Percentiles rank a stretch among this genome's conserved stretches.
Conservation (phyloP, 2,797 vertebrate species). For the Neopelma chrysocephalum region DNA sequence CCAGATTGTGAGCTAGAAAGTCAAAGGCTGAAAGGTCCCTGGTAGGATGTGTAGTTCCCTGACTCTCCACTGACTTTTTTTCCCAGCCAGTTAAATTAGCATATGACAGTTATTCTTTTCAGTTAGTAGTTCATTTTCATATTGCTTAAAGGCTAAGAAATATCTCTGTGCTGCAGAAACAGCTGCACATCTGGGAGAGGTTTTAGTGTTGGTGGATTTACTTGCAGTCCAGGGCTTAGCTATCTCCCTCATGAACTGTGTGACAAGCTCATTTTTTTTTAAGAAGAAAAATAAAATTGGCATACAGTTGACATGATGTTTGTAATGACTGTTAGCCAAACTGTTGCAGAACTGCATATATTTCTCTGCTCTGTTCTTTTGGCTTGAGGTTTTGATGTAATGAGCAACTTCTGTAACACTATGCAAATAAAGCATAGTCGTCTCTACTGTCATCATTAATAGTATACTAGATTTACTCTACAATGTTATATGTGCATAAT, state of each 20-base stretch:
- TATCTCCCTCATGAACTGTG: neutral
- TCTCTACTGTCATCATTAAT: neutral
- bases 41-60: neutral
- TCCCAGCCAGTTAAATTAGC: neutral
- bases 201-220: slow-evolving; percentile 18
- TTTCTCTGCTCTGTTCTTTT: neutral
- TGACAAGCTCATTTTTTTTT: neutral
- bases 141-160: slow-evolving; percentile 32
- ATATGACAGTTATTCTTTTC: neutral
- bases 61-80: neutral
- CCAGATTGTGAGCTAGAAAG: neutral
- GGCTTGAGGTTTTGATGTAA: neutral
- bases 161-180: slow-evolving; percentile 30
- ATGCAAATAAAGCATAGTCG: neutral
- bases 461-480: neutral
- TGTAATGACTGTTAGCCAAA: neutral
- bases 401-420: neutral
- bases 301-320: neutral
- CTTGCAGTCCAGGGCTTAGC: neutral
- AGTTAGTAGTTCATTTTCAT: neutral
- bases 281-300: neutral
- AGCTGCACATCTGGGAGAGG: neutral
- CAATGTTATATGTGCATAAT: neutral
- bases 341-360: neutral
- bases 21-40: neutral